phyloP scores from a whole-genome alignment of 2,113 vertebrate genomes.

The Suncus etruscus region DNA sequence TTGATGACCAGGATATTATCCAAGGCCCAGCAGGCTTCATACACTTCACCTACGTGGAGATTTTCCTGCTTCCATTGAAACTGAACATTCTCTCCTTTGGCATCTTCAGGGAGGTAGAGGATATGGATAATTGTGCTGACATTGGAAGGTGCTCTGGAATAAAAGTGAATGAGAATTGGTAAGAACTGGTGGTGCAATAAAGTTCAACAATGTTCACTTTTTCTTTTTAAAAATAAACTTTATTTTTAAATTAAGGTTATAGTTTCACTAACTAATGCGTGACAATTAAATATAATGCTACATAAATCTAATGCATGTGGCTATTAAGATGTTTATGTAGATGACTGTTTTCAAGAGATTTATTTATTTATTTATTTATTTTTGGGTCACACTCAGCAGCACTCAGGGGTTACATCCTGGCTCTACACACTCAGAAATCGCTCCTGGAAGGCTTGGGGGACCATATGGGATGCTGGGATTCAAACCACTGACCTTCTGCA shows the following conservation, averaged over 20 bases:
- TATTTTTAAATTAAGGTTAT: constrained; percentile 17
- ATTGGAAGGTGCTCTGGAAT: constrained; percentile 94
- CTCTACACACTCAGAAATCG: too few relatives aligned
- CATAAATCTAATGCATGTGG: background rate
- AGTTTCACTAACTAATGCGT: background rate
- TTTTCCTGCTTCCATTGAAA: constrained; percentile 96
- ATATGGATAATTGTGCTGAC: constrained; percentile 96
- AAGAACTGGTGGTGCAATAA: background rate
- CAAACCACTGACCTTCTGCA: too few relatives aligned
- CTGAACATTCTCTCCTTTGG: constrained; percentile 90
- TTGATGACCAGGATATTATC: constrained; percentile 97
- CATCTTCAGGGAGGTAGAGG: constrained; percentile 92
- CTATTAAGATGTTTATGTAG: constrained; percentile 14
- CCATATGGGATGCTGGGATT: too few relatives aligned
- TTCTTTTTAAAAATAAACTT: constrained; percentile 11
- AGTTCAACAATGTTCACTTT: background rate
- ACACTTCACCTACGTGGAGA: constrained; percentile 91
- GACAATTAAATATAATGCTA: background rate
- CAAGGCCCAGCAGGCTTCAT: constrained; percentile 98
- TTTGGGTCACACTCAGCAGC: too few relatives aligned
- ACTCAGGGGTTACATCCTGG: too few relatives aligned
- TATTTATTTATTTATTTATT: too few relatives aligned
- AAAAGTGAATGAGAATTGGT: constrained; percentile 23
- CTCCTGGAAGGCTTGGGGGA: too few relatives aligned
- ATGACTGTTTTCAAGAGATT: background rate